Evolutionary conservation across 1,140 invertebrate species (phyloP).

Genomic region (Drosophila watanabei): DNA sequence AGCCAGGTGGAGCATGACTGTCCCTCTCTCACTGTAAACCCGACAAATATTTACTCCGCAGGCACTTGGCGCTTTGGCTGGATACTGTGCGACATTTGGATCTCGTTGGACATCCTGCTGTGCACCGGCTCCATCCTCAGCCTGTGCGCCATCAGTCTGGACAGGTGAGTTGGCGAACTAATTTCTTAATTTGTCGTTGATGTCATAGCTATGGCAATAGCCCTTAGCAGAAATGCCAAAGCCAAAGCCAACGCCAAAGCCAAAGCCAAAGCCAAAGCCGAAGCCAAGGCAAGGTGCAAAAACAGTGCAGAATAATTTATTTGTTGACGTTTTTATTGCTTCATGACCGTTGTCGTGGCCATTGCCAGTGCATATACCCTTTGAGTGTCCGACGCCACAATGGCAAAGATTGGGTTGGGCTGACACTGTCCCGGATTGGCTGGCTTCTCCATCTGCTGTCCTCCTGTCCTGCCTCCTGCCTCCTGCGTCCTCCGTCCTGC

Average conservation of each 20-base stretch:
- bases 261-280: slow-evolving; percentile 13
- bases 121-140: slow-evolving; percentile 95
- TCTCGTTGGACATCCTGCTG: slow-evolving; percentile 96
- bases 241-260: not conserved
- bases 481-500: slow-evolving; percentile 1
- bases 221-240: not conserved
- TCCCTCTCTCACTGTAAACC: not conserved
- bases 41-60: slow-evolving; percentile 71
- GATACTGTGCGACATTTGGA: slow-evolving; percentile 94
- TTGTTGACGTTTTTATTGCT: slow-evolving; percentile 74
- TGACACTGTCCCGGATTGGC: slow-evolving; percentile 21
- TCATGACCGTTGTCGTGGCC: slow-evolving; percentile 50
- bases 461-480: slow-evolving; percentile 4
- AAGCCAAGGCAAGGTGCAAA: slow-evolving; percentile 67
- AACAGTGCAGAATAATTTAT: slow-evolving; percentile 69
- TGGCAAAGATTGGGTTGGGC: slow-evolving; percentile 44
- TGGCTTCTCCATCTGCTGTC: slow-evolving; percentile 4
- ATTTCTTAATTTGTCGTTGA: slow-evolving; percentile 61
- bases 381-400: slow-evolving; percentile 52
- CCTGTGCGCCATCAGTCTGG: slow-evolving; percentile 93
- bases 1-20: slow-evolving; percentile 1
- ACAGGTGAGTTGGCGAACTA: slow-evolving; percentile 86
- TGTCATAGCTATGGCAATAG: slow-evolving; percentile 44
- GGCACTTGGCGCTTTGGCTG: slow-evolving; percentile 93
- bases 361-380: slow-evolving; percentile 35